Base-by-base conservation (phyloP, 2,797 vertebrate genomes). In the Mus spretus region DNA sequence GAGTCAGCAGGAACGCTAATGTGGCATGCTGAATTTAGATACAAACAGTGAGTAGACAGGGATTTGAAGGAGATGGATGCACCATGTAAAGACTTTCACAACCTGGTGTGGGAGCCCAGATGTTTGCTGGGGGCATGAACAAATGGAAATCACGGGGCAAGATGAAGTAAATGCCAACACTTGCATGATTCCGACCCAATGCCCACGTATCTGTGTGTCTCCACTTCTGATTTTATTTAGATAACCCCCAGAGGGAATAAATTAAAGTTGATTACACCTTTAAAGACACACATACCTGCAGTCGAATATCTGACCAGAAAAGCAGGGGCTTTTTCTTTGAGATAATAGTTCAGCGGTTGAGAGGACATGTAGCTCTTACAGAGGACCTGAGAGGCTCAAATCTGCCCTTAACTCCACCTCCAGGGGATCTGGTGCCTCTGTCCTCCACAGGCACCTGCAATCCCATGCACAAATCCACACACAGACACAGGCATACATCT, bases 11-110 rank as follows among this genome's bases (percentile, higher is more conserved):
- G 53, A 97, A 81, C 59, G 70, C 86, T 37, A 17, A 78, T 50
- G 17, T 67, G 9, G 74, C 77, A 59, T 19, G 59, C 92, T 92
- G 85, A 81, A 72, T 83, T 96, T 92, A 80, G 75, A 55, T n/a
- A 87, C 79, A 74, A 81, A 94, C 92, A 94, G 22, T 61, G 85
- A 65, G 74, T 90, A 93, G 96, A 97, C 81, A 83, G 78, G 93
- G 84, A 89, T 92, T 90, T 95, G 90, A 65, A 77, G 65, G 74
- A 80, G 50, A 85, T 79, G 92, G 96, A 93, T 95, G 75, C 0
- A 1, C 85, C 91, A n/a, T n/a, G 14, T 82, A 90, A 96, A 96
- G 94, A 37, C 91, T 97, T 89, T 91, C 37, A 61, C 63, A 87
- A 37, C 78, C 79, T 81, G 75, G 72, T 57, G 3, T 70, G 65